Base-by-base conservation (phyloP, 2,797 vertebrate species). In the Masticophis lateralis region DNA sequence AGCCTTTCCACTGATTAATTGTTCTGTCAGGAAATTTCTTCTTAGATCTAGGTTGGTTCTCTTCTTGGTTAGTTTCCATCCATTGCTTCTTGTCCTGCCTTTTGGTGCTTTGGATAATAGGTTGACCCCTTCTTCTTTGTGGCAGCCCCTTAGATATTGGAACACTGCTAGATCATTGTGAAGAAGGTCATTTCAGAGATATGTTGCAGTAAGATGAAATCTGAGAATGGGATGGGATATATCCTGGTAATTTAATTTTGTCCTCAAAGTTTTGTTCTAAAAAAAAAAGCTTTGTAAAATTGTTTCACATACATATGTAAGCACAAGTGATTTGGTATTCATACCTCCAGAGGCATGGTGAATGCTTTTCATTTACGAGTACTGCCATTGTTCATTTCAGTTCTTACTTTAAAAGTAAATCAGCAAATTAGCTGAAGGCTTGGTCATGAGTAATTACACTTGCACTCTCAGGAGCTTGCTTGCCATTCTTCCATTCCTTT, bases 381-480 rank as follows among this genome's bases (percentile, higher is more conserved):
- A 0, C 83, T 95, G 93, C 92, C 93, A 94, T 93, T 95, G 93
- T 93, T 96, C 83, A 95, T 96, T 96, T 95, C 91, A 27, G 90
- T 95, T 96, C 47, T 4, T 32, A 93, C 93, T 5, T 90, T 90
- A 94, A 96, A 96, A 94, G 86, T 93, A 96, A 96, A 95, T 95
- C 93, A 95, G 97, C 94, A 94, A 96, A 96, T 95, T 95, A 96
- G 92, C 96, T 95, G 91, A 94, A 95, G 94, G 96, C 93, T n/a
- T 91, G 91, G 93, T 95, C 93, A 91, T 95, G 96, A 96, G 90
- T 97, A 96, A 96, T 97, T 97, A 96, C 88, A 93, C 63, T 96
- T 94, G 91, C 91, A 94, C 55, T 25, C 93, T 95, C 93, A 92
- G 88, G 93, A 90, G 91, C 88, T 94, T 88, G 66, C 94, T 92